phyloP scores from a whole-genome alignment of 2,797 vertebrate genomes.

The Schizopygopsis malacanthus region DNA sequence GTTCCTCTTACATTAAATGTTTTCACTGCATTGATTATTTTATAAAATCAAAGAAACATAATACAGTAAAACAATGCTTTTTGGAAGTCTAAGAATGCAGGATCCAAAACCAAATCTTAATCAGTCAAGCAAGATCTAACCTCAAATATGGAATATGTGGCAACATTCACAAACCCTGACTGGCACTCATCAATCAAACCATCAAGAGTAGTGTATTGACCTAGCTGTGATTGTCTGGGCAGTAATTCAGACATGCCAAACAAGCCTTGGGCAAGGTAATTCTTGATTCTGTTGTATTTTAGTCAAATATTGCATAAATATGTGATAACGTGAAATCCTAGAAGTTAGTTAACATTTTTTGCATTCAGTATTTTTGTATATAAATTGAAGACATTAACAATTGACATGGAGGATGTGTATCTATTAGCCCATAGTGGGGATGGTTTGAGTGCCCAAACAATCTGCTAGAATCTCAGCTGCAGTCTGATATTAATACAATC shows the following conservation, averaged over 20 bases:
- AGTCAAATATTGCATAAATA: conserved; percentile 2
- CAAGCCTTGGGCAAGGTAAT: neutral
- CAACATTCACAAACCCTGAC: neutral
- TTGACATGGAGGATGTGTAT: neutral
- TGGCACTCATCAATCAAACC: neutral
- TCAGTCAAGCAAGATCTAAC: neutral
- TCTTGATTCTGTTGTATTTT: neutral
- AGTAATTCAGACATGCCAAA: conserved; percentile 3
- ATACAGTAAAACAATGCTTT: neutral
- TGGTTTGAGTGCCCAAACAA: neutral
- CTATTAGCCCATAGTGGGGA: neutral
- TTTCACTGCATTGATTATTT: neutral
- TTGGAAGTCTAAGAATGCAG: neutral
- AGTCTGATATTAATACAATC: neutral
- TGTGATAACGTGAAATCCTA: neutral
- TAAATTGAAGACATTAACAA: neutral
- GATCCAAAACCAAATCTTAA: neutral
- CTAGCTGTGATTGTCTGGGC: conserved; percentile 10
- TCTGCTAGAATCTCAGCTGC: neutral
- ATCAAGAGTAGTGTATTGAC: neutral
- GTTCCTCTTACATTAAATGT: neutral
- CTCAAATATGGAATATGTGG: neutral
- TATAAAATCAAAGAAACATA: neutral
- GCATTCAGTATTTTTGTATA: neutral
- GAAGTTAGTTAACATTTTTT: neutral